Evolutionary conservation across 2,113 vertebrate genomes (phyloP).

Genomic region (Carlito syrichta): DNA sequence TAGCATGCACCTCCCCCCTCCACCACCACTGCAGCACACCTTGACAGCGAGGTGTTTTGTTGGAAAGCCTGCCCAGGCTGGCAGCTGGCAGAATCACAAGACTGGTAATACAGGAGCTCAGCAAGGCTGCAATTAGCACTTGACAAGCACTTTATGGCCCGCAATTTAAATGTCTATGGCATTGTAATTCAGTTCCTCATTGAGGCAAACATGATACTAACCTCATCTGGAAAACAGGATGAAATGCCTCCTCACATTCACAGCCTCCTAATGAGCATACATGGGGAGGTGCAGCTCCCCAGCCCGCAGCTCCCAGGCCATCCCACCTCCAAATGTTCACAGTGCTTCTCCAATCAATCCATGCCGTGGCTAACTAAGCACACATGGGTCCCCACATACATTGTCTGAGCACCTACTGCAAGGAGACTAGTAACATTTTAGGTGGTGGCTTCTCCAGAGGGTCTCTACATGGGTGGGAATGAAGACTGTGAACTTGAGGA

Average conservation of each 20-base stretch:
- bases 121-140: slow-evolving; percentile 78
- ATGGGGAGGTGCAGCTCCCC: neutral
- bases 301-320: neutral
- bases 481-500: neutral
- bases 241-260: neutral
- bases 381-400: neutral
- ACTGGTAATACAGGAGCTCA: slow-evolving; percentile 63
- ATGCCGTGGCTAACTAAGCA: neutral
- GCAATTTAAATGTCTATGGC: slow-evolving; percentile 72
- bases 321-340: neutral
- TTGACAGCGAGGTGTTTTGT: slow-evolving; percentile 6
- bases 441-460: neutral
- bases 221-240: slow-evolving; percentile 31
- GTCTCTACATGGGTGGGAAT: neutral
- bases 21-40: slow-evolving; percentile 20
- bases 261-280: slow-evolving; percentile 32
- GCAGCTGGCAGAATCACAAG: slow-evolving; percentile 71
- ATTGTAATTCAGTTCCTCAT: slow-evolving; percentile 66
- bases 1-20: neutral
- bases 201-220: slow-evolving; percentile 63
- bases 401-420: neutral
- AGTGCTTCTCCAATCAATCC: neutral
- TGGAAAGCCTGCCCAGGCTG: slow-evolving; percentile 44
- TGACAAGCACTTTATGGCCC: slow-evolving; percentile 69
- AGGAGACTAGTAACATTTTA: neutral